Conservation (phyloP, 2,113 vertebrate species). For the Isichthys henryi region DNA sequence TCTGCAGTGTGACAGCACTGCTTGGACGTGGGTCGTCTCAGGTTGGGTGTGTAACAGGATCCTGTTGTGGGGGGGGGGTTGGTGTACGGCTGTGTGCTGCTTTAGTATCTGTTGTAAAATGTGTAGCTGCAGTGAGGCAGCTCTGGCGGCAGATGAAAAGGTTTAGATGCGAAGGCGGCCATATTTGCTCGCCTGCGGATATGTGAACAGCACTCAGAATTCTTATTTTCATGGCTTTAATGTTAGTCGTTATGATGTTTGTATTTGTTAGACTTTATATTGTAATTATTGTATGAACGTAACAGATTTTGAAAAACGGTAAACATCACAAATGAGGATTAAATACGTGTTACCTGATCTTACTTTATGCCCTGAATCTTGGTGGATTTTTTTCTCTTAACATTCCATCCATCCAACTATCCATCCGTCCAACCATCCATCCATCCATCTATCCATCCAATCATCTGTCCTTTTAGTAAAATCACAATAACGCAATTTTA, state of each 20-base stretch:
- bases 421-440: not conserved
- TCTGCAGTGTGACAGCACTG: not conserved
- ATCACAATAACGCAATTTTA: not conserved
- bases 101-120: not conserved
- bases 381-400: not conserved
- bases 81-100: not conserved
- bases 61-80: not conserved
- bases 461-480: not conserved
- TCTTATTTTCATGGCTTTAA: not conserved
- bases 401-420: not conserved
- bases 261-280: not conserved
- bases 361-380: not conserved
- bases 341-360: not conserved
- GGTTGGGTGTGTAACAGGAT: not conserved
- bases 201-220: not conserved
- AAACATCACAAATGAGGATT: not conserved
- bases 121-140: not conserved
- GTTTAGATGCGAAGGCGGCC: not conserved
- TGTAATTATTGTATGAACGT: not conserved
- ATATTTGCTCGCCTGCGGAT: not conserved
- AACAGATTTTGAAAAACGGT: not conserved
- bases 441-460: not conserved
- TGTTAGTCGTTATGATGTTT: not conserved
- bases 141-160: not conserved
- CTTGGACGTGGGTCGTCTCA: not conserved